phyloP scores from a whole-genome alignment of 2,888 invertebrate genomes.

The Xanthorhoe spadicearia region DNA sequence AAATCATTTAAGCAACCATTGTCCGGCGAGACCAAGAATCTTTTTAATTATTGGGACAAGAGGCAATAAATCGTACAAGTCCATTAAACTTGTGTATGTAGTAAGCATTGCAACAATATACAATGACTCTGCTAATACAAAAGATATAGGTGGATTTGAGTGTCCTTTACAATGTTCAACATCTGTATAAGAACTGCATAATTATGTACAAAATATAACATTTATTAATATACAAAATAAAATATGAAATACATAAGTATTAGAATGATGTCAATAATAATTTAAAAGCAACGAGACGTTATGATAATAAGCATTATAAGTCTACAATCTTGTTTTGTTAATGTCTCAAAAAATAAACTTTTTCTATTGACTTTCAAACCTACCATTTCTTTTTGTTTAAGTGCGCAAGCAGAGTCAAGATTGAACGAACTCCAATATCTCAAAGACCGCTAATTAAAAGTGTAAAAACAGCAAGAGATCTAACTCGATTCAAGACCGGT shows the following conservation, averaged over 20 bases:
- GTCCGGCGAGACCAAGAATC: not conserved
- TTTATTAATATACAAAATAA: too few relatives aligned
- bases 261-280: too few relatives aligned
- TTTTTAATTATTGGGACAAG: not conserved
- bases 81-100: not conserved
- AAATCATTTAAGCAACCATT: not conserved
- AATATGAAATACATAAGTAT: too few relatives aligned
- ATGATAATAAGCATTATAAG: too few relatives aligned
- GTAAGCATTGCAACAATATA: not conserved
- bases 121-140: not conserved
- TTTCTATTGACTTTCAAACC: too few relatives aligned
- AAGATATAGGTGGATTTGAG: not conserved
- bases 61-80: not conserved
- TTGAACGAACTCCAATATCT: slow-evolving; percentile 8
- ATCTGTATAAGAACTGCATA: too few relatives aligned
- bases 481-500: slow-evolving; percentile 43
- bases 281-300: too few relatives aligned
- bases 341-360: too few relatives aligned
- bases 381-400: not conserved
- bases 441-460: slow-evolving; percentile 39
- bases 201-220: too few relatives aligned
- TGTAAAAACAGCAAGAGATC: slow-evolving; percentile 46
- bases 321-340: too few relatives aligned
- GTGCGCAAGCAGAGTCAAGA: not conserved
- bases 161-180: not conserved